Conservation (phyloP, 1,140 invertebrate genomes). For the Pogonognathellus flavescens region DNA sequence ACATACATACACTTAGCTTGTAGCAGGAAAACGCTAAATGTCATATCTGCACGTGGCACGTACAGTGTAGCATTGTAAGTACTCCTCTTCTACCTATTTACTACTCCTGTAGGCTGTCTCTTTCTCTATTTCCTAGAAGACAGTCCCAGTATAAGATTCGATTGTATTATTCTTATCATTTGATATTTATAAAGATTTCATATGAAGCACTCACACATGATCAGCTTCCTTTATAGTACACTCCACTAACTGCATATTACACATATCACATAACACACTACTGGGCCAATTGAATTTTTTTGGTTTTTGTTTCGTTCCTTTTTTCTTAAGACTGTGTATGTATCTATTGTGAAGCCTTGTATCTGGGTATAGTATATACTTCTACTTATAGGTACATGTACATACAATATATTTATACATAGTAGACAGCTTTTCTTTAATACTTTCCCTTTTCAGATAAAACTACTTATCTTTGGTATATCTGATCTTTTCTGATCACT, state of each 20-base stretch:
- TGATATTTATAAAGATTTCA: too few relatives aligned
- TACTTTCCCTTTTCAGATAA: not conserved
- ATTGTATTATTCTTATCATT: too few relatives aligned
- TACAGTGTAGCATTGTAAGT: not conserved
- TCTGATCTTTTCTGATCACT: conserved; percentile 34
- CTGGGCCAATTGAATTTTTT: conserved; percentile 19
- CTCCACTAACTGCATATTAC: not conserved
- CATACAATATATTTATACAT: not conserved
- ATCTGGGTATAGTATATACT: not conserved
- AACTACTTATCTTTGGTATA: not conserved
- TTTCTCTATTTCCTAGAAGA: not conserved
- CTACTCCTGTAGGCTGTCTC: not conserved
- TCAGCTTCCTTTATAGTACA: not conserved
- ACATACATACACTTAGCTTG: not conserved
- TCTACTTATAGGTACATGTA: too few relatives aligned
- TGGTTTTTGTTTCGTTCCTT: conserved; percentile 16
- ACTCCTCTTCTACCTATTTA: not conserved
- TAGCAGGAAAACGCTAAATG: conserved; percentile 16
- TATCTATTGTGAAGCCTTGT: too few relatives aligned
- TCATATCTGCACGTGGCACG: conserved; percentile 6
- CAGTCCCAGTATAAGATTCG: too few relatives aligned
- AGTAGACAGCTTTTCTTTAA: not conserved
- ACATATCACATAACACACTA: conserved; percentile 24
- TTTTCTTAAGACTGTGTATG: not conserved
- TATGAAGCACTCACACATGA: not conserved